phyloP scores from a whole-genome alignment of 2,797 vertebrate genomes.

The Pogonophryne albipinna region DNA sequence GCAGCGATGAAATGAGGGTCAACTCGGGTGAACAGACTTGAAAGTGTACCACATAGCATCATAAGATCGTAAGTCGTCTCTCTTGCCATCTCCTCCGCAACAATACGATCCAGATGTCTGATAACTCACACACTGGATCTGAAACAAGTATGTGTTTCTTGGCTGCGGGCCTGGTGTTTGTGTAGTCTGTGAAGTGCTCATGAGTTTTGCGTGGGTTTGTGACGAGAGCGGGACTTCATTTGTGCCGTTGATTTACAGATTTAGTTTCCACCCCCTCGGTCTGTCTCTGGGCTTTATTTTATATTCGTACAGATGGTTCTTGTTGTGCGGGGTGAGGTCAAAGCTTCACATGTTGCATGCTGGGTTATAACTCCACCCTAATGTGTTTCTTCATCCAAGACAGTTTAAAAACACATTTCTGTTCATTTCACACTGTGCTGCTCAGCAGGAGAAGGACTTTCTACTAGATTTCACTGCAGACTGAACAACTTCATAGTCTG shows the following conservation, averaged over 20 bases:
- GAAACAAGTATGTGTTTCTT: conserved; percentile 59
- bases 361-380: conserved; percentile 60
- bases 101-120: conserved; percentile 67
- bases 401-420: conserved; percentile 40
- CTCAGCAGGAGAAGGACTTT: conserved; percentile 2
- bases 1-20: conserved; percentile 18
- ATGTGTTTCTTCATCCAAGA: conserved; percentile 38
- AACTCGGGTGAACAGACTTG: conserved; percentile 40
- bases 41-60: conserved; percentile 37
- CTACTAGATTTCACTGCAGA: conserved; percentile 1
- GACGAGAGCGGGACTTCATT: conserved; percentile 45
- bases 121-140: conserved; percentile 53
- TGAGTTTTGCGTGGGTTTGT: conserved; percentile 48
- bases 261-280: conserved; percentile 51
- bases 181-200: conserved; percentile 62
- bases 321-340: conserved; percentile 70
- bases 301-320: conserved; percentile 67
- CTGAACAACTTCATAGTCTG: neutral
- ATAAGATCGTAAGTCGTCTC: conserved; percentile 15
- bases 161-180: conserved; percentile 56
- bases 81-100: conserved; percentile 37
- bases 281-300: conserved; percentile 19
- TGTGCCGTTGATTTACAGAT: conserved; percentile 66
- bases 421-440: conserved; percentile 21
- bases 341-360: conserved; percentile 52